phyloP scores from a whole-genome alignment of 2,888 invertebrate species.

The Chymomyza procnemis region DNA sequence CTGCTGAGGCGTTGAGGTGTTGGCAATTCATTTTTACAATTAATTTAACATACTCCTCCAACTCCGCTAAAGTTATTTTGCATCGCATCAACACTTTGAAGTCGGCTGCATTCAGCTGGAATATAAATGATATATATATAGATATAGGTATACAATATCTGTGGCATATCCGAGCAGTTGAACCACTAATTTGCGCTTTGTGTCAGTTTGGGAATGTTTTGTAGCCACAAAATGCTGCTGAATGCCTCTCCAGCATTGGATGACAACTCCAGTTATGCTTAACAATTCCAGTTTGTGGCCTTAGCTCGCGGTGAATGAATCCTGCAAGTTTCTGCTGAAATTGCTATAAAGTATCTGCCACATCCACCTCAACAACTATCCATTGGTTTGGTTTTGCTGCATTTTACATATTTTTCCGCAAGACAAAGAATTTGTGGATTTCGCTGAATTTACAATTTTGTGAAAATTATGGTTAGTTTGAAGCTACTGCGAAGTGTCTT shows the following conservation, averaged over 20 bases:
- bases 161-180: conserved; percentile 3
- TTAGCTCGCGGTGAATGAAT: conserved; percentile 3
- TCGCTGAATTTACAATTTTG: conserved; percentile 23
- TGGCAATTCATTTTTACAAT: conserved; percentile 69
- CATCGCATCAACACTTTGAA: not conserved
- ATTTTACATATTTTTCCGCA: conserved; percentile 31
- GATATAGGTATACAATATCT: not conserved
- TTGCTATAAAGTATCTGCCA: conserved; percentile 54
- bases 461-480: conserved; percentile 43
- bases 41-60: conserved; percentile 52
- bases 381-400: conserved; percentile 19
- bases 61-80: not conserved
- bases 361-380: conserved; percentile 26
- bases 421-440: conserved; percentile 23
- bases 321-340: conserved; percentile 47
- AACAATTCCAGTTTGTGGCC: not conserved
- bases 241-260: not conserved
- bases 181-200: conserved; percentile 58
- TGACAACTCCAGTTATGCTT: not conserved
- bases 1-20: conserved; percentile 40
- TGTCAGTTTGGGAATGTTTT: conserved; percentile 13
- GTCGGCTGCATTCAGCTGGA: not conserved
- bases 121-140: not conserved
- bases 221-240: not conserved
- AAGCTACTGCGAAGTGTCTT: not conserved